Percentiles rank a stretch among this genome's conserved stretches.
Evolutionary conservation across 2,888 invertebrate genomes (phyloP).

Genomic region (Carpatolechia fugitivella): DNA sequence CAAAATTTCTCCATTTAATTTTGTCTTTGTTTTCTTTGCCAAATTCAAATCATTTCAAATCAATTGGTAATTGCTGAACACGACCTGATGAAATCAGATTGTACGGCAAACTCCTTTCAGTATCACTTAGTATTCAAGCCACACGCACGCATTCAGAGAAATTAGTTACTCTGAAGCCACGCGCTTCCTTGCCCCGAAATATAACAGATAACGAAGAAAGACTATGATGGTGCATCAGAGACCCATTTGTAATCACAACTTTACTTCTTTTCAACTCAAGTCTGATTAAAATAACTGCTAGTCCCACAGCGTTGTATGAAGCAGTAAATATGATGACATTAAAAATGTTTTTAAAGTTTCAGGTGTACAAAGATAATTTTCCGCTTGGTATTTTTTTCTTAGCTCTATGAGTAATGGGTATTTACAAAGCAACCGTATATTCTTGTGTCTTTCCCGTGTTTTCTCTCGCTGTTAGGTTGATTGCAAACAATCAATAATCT

Average conservation of each 20-base stretch:
- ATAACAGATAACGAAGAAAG: constrained; percentile 11
- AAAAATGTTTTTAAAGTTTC: neutral
- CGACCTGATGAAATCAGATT: too few species aligned
- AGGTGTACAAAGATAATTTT: neutral
- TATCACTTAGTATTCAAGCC: constrained; percentile 16
- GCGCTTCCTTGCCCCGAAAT: constrained; percentile 21
- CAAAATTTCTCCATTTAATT: too few species aligned
- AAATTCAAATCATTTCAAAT: too few species aligned
- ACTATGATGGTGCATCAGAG: neutral
- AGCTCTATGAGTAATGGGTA: neutral
- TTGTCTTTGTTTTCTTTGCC: too few species aligned
- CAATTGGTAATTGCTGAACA: neutral
- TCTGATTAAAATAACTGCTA: neutral
- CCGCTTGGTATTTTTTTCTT: neutral
- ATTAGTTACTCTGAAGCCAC: constrained; percentile 38
- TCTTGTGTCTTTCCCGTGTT: neutral
- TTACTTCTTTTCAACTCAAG: neutral
- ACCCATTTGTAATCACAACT: constrained; percentile 1
- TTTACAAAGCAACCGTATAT: neutral
- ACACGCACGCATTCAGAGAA: constrained; percentile 33
- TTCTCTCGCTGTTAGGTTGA: constrained; percentile 1
- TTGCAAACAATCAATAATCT: constrained; percentile 11
- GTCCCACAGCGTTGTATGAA: neutral
- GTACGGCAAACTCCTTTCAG: neutral
- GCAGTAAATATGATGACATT: neutral